Percentiles rank a stretch among this genome's conserved stretches.
These are phyloP conservation scores for Drosophila nr. medialis DNA, from an alignment of 2,888 invertebrate genomes.

Conservation along the genomic window DNA sequence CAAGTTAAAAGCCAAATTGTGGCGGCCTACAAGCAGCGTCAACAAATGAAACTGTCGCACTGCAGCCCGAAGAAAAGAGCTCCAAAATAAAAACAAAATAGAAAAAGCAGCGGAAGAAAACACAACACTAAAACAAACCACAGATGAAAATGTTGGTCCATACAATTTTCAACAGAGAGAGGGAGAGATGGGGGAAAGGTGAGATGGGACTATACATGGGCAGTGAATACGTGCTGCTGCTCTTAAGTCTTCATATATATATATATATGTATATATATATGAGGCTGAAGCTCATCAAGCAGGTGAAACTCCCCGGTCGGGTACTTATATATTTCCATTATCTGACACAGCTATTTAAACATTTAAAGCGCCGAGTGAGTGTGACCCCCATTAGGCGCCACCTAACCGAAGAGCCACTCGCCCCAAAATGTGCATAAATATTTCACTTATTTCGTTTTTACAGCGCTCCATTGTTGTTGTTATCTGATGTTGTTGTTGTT, in stretches of 20 bases:
- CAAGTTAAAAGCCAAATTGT: slow-evolving; percentile 67
- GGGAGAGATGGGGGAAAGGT: not conserved
- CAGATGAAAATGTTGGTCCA: slow-evolving; percentile 47
- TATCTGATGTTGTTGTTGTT: not conserved
- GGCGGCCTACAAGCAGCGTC: slow-evolving; percentile 40
- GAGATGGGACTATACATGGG: not conserved
- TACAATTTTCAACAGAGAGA: slow-evolving; percentile 37
- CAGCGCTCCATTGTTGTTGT: slow-evolving; percentile 19
- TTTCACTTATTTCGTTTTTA: slow-evolving; percentile 75
- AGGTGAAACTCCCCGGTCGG: slow-evolving; percentile 55
- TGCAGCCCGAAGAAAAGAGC: slow-evolving; percentile 45
- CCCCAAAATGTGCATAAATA: slow-evolving; percentile 71
- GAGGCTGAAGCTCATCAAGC: slow-evolving; percentile 45
- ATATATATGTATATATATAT: not conserved
- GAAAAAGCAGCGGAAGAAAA: slow-evolving; percentile 15
- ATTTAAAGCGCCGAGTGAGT: slow-evolving; percentile 77
- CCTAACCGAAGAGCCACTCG: slow-evolving; percentile 56
- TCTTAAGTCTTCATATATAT: slow-evolving; percentile 20
- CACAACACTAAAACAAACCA: slow-evolving; percentile 46
- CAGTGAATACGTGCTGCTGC: slow-evolving; percentile 40
- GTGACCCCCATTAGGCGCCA: slow-evolving; percentile 81
- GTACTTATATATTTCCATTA: slow-evolving; percentile 79
- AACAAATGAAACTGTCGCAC: slow-evolving; percentile 58
- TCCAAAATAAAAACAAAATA: slow-evolving; percentile 11
- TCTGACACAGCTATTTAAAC: slow-evolving; percentile 82